A percentile compares a stretch with the other conserved stretches of the same genome.
Conservation (phyloP, 1,140 invertebrate genomes). For the Phocides pigmalion region DNA sequence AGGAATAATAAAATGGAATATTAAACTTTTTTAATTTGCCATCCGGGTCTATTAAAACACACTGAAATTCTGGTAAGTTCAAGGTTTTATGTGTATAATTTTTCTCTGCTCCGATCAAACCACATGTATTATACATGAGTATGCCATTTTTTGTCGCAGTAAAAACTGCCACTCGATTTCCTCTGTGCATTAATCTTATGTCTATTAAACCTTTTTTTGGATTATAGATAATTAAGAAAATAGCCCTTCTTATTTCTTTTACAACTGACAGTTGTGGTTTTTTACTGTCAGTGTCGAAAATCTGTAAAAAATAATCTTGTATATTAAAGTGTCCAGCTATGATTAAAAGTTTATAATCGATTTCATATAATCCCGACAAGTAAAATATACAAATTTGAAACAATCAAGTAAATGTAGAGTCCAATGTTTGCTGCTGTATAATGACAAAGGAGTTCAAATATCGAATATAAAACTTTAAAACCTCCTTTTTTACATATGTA, state of each 20-base stretch:
- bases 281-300: conserved; percentile 76
- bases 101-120: conserved; percentile 88
- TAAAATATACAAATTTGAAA: too few species aligned
- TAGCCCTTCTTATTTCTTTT: conserved; percentile 67
- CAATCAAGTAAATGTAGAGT: too few species aligned
- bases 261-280: conserved; percentile 65
- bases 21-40: conserved; percentile 92
- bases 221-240: conserved; percentile 76
- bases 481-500: too few species aligned
- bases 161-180: conserved; percentile 95
- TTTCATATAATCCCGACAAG: too few species aligned
- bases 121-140: conserved; percentile 91
- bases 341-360: too few species aligned
- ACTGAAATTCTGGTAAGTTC: conserved; percentile 87
- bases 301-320: conserved; percentile 50
- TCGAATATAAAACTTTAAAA: too few species aligned
- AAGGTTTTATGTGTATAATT: conserved; percentile 71
- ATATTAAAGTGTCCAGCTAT: not conserved
- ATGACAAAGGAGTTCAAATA: too few species aligned
- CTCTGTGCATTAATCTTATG: conserved; percentile 87
- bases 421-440: too few species aligned
- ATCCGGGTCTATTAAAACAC: conserved; percentile 92
- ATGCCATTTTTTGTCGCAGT: conserved; percentile 93
- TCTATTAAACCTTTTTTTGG: conserved; percentile 76
- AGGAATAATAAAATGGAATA: conserved; percentile 95